Evolutionary conservation across 2,888 invertebrate species (phyloP), one percentile per base, ranked within the genome.

Genomic region (Drosophila anceps): DNA sequence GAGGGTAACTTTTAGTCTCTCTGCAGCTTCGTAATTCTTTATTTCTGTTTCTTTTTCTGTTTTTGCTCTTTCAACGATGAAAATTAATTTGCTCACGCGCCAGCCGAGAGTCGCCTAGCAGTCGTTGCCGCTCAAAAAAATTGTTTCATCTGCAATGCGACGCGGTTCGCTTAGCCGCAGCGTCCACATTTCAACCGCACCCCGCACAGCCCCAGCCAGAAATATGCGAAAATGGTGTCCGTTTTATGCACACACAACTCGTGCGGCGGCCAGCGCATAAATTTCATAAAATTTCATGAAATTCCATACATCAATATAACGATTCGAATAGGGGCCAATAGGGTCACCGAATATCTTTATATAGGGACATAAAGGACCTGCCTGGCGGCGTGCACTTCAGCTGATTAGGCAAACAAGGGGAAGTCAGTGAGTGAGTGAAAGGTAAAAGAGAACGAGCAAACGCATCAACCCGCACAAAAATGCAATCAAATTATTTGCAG

Each of bases 11-110:
- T 7, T 10, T 0, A 54, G 35, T 35, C 51, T 13, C 9, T 31
- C 18, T 1, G 1, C 18, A 54, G 33, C 4, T 44, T 35, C 8
- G 1, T n/a, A 10, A 12, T 29, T 37, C 2, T 39, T 13, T 24
- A 13, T 24, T 48, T 55, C 9, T 73, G 58, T 50, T 60, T 76
- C 57, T 50, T 46, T 76, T 57, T 50, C 27, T 48, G n/a, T 48
- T 29, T 24, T 24, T 13, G 13, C 60, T 69, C 24, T 73, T 81
- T 61, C 53, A 44, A 37, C 70, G 84, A 68, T 87, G 80, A 80
- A 84, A 89, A 84, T 84, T 87, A 87, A 84, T 84, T 84, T 89
- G 84, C 89, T 84, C 89, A 87, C 82, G 89, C 90, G 84, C 82
- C 82, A 80, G 76, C 50, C 67, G 55, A 69, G 63, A 64, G 69